phyloP scores from a whole-genome alignment of 2,888 invertebrate species.

The Tipula lateralis region DNA sequence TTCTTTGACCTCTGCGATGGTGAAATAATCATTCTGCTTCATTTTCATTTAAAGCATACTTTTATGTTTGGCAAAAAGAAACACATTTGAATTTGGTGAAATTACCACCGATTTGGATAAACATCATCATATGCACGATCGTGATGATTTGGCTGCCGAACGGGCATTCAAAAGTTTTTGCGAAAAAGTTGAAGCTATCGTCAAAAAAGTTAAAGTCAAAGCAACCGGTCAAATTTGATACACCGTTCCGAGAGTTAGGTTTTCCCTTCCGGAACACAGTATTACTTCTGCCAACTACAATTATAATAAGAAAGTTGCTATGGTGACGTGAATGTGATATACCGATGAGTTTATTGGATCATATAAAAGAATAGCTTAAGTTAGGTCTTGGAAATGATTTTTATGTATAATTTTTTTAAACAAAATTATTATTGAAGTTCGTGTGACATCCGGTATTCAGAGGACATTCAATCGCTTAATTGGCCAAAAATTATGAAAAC shows the following conservation, averaged over 20 bases:
- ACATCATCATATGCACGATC: conserved; percentile 99
- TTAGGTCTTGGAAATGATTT: conserved; percentile 50
- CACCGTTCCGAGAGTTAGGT: conserved; percentile 95
- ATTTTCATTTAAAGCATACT: conserved; percentile 98
- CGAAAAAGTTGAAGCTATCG: conserved; percentile 91
- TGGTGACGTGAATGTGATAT: conserved; percentile 99
- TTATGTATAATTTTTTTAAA: neutral
- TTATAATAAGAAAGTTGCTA: conserved; percentile 86
- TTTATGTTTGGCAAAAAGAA: conserved; percentile 99
- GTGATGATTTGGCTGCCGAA: conserved; percentile 97
- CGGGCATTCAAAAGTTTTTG: conserved; percentile 99
- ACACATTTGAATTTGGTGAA: conserved; percentile 95
- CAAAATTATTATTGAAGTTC: conserved; percentile 55
- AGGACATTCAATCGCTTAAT: conserved; percentile 97
- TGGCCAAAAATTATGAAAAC: conserved; percentile 99
- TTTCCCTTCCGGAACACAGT: conserved; percentile 96
- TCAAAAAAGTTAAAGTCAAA: too few species aligned
- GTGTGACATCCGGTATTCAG: conserved; percentile 94
- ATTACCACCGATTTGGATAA: conserved; percentile 99
- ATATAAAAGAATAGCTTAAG: conserved; percentile 99
- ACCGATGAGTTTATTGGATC: conserved; percentile 98
- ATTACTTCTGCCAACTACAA: conserved; percentile 93
- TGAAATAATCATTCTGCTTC: conserved; percentile 98
- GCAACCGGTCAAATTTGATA: conserved; percentile 96
- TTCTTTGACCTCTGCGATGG: conserved; percentile 99